These are phyloP conservation scores for Drosophila equinoxialis DNA, from an alignment of 1,140 invertebrate species.

Conservation along the genomic window DNA sequence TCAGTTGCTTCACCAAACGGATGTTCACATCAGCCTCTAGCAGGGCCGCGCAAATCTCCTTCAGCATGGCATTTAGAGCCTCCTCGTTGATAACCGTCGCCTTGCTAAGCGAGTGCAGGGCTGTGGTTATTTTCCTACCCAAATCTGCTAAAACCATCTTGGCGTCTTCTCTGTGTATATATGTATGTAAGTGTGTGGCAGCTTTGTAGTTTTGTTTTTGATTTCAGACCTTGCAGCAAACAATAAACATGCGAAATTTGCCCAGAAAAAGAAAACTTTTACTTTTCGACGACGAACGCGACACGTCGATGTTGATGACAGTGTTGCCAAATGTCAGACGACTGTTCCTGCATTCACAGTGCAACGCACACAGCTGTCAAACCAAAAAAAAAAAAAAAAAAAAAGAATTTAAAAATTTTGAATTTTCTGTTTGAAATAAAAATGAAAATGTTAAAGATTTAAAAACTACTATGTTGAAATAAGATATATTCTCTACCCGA, in stretches of 20 bases:
- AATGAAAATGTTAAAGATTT: neutral
- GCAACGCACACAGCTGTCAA: slow-evolving; percentile 1
- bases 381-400: neutral
- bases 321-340: slow-evolving; percentile 3
- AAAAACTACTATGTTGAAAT: neutral
- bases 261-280: slow-evolving; percentile 8
- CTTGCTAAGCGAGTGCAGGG: slow-evolving; percentile 98
- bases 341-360: neutral
- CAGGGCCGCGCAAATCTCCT: slow-evolving; percentile 98
- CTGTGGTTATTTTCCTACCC: slow-evolving; percentile 99
- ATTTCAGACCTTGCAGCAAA: slow-evolving; percentile 9
- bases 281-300: slow-evolving; percentile 10
- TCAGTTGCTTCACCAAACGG: slow-evolving; percentile 95
- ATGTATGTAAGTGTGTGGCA: slow-evolving; percentile 46
- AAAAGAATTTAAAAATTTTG: neutral
- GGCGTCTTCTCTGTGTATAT: slow-evolving; percentile 40
- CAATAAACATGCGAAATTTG: slow-evolving; percentile 10
- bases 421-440: too few relatives aligned
- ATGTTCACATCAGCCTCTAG: slow-evolving; percentile 99
- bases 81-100: slow-evolving; percentile 99
- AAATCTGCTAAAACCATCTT: slow-evolving; percentile 99
- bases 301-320: slow-evolving; percentile 12
- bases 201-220: slow-evolving; percentile 53
- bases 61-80: slow-evolving; percentile 99
- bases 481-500: too few relatives aligned